These are phyloP conservation scores for Nothobranchius furzeri DNA, from an alignment of 2,113 vertebrate species.

Conservation along the genomic window DNA sequence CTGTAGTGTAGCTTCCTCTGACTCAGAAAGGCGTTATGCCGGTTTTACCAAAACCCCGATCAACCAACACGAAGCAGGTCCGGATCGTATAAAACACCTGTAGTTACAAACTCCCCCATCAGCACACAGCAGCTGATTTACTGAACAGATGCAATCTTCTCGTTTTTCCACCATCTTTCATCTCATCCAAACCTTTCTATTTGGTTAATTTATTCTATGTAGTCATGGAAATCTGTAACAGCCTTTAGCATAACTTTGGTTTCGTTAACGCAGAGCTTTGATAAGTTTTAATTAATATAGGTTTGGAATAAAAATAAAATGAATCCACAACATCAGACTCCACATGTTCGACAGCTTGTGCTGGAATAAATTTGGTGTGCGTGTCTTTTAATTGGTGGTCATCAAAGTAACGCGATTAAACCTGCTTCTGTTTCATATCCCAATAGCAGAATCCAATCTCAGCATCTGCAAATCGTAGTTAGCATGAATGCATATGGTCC, in stretches of 20 bases:
- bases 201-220: slow-evolving; percentile 3
- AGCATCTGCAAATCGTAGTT: slow-evolving; percentile 63
- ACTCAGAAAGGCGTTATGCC: no score
- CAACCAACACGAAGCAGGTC: no score
- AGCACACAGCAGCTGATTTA: slow-evolving; percentile 8
- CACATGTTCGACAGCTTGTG: slow-evolving; percentile 29
- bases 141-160: slow-evolving; percentile 7
- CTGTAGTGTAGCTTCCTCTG: no score
- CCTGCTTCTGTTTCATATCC: slow-evolving; percentile 32
- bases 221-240: slow-evolving; percentile 18
- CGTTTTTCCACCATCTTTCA: slow-evolving; percentile 16
- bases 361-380: slow-evolving; percentile 9
- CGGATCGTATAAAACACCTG: no score
- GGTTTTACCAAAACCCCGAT: no score
- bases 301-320: slow-evolving; percentile 17
- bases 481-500: slow-evolving; percentile 43
- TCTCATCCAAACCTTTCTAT: slow-evolving; percentile 21
- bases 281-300: slow-evolving; percentile 47
- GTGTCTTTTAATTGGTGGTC: slow-evolving; percentile 5
- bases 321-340: slow-evolving; percentile 36
- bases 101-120: neutral
- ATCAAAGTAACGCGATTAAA: slow-evolving; percentile 40
- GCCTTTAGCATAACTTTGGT: slow-evolving; percentile 24
- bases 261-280: slow-evolving; percentile 31
- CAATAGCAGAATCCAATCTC: slow-evolving; percentile 31